Conservation (phyloP, 2,797 vertebrate species). For the Amazona ochrocephala region DNA sequence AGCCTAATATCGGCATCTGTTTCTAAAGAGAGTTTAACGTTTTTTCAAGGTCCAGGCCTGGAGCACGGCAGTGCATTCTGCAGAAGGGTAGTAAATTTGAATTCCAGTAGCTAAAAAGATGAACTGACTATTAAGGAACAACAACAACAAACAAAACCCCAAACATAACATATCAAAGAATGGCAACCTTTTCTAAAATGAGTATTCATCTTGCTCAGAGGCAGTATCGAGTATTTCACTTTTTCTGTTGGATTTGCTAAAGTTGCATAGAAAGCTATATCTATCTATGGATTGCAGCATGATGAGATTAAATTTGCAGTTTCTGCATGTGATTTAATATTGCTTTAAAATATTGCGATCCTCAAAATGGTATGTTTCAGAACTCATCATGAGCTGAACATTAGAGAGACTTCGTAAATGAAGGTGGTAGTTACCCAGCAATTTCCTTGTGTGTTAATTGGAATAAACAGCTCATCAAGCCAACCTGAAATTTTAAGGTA, state of each 20-base stretch:
- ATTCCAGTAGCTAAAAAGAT: neutral
- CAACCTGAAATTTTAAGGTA: slow-evolving; percentile 48
- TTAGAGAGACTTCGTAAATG: slow-evolving; percentile 17
- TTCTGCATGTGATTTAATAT: neutral
- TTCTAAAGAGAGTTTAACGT: neutral
- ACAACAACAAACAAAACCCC: neutral
- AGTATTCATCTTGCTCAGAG: neutral
- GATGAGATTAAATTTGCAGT: neutral
- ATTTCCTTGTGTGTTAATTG: slow-evolving; percentile 60
- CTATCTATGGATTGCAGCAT: neutral
- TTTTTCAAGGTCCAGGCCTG: neutral
- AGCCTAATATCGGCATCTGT: neutral
- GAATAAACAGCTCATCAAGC: slow-evolving; percentile 63
- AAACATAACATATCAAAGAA: neutral
- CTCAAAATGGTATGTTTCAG: neutral
- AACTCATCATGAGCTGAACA: neutral
- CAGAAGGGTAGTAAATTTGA: neutral
- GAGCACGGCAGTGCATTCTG: fast-evolving
- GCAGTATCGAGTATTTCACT: neutral
- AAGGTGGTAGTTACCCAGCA: slow-evolving; percentile 35
- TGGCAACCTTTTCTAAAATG: neutral
- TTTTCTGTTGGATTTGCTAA: neutral
- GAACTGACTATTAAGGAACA: neutral
- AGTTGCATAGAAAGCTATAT: neutral
- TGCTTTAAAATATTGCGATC: slow-evolving; percentile 3